Evolutionary conservation across 2,888 invertebrate genomes (phyloP).

Genomic region (Lucinisca nassula): DNA sequence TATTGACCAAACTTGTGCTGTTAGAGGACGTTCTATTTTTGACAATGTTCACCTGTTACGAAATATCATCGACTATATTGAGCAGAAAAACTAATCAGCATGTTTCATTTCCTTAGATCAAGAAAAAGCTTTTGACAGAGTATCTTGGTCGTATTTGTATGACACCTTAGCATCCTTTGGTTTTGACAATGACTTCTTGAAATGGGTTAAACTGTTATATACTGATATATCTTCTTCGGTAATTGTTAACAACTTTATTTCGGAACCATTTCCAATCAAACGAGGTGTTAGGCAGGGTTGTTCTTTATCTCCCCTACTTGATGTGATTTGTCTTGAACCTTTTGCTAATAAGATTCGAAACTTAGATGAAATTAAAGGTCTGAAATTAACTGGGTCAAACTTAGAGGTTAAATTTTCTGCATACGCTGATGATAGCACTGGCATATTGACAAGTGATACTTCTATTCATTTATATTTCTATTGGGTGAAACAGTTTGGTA

Average conservation of each 20-base stretch:
- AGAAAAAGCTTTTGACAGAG: conserved; percentile 74
- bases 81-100: conserved; percentile 44
- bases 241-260: conserved; percentile 64
- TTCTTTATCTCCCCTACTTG: background rate
- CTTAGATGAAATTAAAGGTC: conserved; percentile 21
- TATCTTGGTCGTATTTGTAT: conserved; percentile 67
- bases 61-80: background rate
- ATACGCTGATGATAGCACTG: conserved; percentile 47
- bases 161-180: conserved; percentile 61
- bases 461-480: conserved; percentile 4
- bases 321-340: background rate
- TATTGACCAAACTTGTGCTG: conserved; percentile 67
- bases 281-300: conserved; percentile 64
- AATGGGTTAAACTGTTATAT: conserved; percentile 70
- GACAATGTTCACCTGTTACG: conserved; percentile 68
- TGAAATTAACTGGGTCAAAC: conserved; percentile 30
- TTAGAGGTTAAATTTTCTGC: conserved; percentile 31
- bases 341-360: conserved; percentile 42
- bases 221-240: conserved; percentile 57
- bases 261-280: conserved; percentile 51
- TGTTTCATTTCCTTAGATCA: conserved; percentile 71
- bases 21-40: conserved; percentile 68
- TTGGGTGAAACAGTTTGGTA: conserved; percentile 26
- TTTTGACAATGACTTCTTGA: conserved; percentile 62
- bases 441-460: conserved; percentile 21